Evolutionary conservation across 2,888 invertebrate genomes (phyloP).

Genomic region (Phyllotreta striolata): DNA sequence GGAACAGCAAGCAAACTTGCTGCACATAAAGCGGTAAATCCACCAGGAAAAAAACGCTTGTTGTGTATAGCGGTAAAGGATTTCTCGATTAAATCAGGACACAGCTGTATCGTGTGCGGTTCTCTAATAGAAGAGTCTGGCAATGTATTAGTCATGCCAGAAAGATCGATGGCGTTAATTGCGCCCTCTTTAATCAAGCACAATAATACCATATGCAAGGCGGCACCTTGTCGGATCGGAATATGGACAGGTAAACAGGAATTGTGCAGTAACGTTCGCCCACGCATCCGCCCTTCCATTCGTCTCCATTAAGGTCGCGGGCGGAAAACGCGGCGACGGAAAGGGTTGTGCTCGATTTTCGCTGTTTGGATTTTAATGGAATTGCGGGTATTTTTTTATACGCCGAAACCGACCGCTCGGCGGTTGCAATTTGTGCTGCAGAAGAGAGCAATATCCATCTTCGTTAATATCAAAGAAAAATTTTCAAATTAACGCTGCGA

Average conservation of each 20-base stretch:
- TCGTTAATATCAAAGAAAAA: background rate
- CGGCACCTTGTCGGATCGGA: constrained; percentile 43
- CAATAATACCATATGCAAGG: constrained; percentile 46
- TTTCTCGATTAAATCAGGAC: constrained; percentile 52
- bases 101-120: constrained; percentile 54
- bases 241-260: constrained; percentile 43
- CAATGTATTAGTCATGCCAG: constrained; percentile 56
- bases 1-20: background rate
- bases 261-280: constrained; percentile 29
- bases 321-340: constrained; percentile 15
- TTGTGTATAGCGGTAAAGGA: constrained; percentile 4
- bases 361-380: constrained; percentile 19
- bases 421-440: constrained; percentile 30
- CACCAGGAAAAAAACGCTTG: constrained; percentile 20
- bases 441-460: background rate
- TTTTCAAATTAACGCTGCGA: background rate
- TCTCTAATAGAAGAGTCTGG: constrained; percentile 54
- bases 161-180: constrained; percentile 56
- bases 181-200: constrained; percentile 53
- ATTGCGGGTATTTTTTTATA: constrained; percentile 45
- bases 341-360: constrained; percentile 11
- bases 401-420: constrained; percentile 33
- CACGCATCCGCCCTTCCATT: constrained; percentile 24
- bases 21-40: constrained; percentile 7
- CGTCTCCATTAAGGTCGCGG: constrained; percentile 23